A percentile compares a stretch with the other conserved stretches of the same genome.
Evolutionary conservation across 2,113 vertebrate genomes (phyloP).

Genomic region (Gorsachius goisagi): DNA sequence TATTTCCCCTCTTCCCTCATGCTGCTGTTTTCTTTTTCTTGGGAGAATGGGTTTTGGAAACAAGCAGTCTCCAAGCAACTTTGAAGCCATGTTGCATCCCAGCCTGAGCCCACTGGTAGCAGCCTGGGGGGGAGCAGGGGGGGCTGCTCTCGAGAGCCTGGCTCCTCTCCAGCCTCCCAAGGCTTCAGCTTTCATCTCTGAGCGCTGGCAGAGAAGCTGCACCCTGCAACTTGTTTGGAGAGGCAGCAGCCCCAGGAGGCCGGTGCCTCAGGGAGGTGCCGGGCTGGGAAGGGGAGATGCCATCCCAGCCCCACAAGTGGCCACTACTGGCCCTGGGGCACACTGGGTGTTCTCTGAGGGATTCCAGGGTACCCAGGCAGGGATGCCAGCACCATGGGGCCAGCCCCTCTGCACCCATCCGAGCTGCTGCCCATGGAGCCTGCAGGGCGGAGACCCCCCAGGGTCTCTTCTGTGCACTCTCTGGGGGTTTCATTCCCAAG

Average conservation of each 20-base stretch:
- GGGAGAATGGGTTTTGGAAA: conserved; percentile 46
- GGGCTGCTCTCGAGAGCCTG: not conserved
- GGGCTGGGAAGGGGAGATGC: not conserved
- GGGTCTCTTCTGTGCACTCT: not conserved
- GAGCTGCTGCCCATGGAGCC: accelerated
- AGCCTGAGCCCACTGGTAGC: not conserved
- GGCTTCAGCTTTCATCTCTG: not conserved
- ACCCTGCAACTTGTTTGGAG: not conserved
- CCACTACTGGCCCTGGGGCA: not conserved
- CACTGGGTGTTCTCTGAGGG: accelerated
- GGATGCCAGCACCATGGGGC: not conserved
- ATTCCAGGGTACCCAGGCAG: not conserved
- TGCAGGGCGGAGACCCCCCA: not conserved
- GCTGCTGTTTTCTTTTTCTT: not conserved
- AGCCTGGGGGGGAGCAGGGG: not conserved
- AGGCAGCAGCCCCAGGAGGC: not conserved
- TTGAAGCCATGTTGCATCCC: not conserved
- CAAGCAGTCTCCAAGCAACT: conserved; percentile 2
- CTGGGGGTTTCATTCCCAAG: accelerated
- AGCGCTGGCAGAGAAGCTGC: not conserved
- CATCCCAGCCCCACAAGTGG: not conserved
- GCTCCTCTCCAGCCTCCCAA: not conserved
- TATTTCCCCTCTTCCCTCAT: not conserved
- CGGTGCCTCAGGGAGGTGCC: no score
- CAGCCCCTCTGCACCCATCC: not conserved